Base-by-base conservation (phyloP, 1,140 invertebrate genomes). In the Adelges cooleyi region DNA sequence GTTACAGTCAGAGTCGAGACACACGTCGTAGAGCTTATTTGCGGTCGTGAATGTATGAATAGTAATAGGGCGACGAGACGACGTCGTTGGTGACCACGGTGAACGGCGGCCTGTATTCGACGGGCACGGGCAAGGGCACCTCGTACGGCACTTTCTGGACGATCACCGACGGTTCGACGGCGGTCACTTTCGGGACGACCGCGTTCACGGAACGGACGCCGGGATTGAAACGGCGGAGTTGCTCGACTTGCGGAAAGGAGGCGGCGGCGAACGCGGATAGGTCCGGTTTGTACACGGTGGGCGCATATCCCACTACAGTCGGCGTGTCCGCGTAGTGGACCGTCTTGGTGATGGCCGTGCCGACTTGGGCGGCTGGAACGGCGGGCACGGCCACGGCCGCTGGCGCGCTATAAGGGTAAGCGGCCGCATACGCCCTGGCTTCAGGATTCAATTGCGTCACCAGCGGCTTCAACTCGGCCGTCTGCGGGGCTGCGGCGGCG, bases 261-360 rank as follows among this genome's bases (percentile, higher is more conserved):
- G 68, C 70, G 29, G 69, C 69, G 27, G 70, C 48, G 36, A 22
- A 27, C n/a, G 65, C 48, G 3, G 69, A 69, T 20, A 71, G 67
- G 67, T 70, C 67, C 18, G 70, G 70, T 36, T 71, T 71, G 66
- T 69, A 59, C 5, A 71, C 67, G 51, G 67, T 53, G 17, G 68
- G 67, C 20, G 53, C 69, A 69, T 76, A 76, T 22, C 75, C 75
- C 51, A 73, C 74, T 13, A 76, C 75, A 1, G 75, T 72, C 38
- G 74, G 72, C 27, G 69, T 71, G 38, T 67, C 50, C 23, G 71
- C 74, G 65, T 75, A 76, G 69, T 76, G 74, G 18, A 76, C 71
- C 65, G 70, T 72, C 67, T 75, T 73, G 48, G 70, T 65, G 67
- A 73, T 54, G 67, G 71, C 68, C 10, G 65, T 65, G 22, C 65